These are phyloP conservation scores for Chlorodrepanis virens DNA, from an alignment of 2,113 vertebrate species.

Conservation along the genomic window DNA sequence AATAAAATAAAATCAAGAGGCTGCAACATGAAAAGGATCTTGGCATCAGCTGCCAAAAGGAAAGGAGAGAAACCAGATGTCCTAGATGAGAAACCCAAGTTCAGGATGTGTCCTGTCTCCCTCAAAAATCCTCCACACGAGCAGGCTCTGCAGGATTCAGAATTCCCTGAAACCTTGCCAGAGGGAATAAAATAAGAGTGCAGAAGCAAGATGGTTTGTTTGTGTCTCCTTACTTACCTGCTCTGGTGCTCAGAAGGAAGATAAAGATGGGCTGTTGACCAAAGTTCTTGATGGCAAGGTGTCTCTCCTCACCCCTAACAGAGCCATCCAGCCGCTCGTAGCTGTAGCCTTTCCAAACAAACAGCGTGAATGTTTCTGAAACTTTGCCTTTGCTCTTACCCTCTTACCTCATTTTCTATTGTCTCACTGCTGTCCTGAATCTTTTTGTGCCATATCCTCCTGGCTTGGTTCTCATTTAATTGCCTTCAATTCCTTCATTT, in stretches of 20 bases:
- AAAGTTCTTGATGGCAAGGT: slow-evolving; percentile 91
- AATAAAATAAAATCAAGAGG: slow-evolving; percentile 9
- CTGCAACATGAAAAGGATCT: not conserved
- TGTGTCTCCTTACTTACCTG: slow-evolving; percentile 72
- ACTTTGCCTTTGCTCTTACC: not conserved
- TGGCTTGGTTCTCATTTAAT: not conserved
- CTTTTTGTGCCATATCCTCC: not conserved
- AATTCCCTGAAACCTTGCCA: not conserved
- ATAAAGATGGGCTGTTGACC: slow-evolving; percentile 85
- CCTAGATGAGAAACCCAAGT: not conserved
- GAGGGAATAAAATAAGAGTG: not conserved
- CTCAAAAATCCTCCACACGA: not conserved
- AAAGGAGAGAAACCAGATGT: slow-evolving; percentile 35
- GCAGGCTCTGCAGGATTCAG: not conserved
- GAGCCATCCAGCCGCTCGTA: slow-evolving; percentile 93
- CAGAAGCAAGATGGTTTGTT: not conserved
- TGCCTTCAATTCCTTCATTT: not conserved
- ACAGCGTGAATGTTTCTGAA: not conserved
- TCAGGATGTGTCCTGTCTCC: not conserved
- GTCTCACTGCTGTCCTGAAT: not conserved
- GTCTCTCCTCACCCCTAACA: slow-evolving; percentile 87
- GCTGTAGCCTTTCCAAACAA: slow-evolving; percentile 83
- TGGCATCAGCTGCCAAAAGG: slow-evolving; percentile 5
- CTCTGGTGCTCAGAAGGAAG: slow-evolving; percentile 91
- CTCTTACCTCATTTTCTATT: not conserved